These are phyloP conservation scores for Neolamprologus cancellatus DNA, from an alignment of 2,113 vertebrate species.

Conservation along the genomic window DNA sequence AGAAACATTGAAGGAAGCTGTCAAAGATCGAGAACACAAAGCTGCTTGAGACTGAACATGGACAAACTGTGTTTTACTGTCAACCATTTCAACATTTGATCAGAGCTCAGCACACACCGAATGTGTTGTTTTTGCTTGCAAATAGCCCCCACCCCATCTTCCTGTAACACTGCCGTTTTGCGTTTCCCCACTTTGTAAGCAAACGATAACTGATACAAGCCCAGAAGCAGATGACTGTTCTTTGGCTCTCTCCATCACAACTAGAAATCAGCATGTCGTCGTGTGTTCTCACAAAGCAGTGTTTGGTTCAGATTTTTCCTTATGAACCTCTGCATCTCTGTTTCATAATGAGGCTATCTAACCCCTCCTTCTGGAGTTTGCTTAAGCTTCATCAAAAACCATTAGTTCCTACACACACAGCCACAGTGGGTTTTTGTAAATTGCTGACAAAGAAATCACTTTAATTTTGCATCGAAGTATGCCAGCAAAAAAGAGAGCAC, in stretches of 20 bases:
- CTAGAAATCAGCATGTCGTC: conserved; percentile 3
- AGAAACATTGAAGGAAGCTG: background rate
- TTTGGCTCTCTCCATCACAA: background rate
- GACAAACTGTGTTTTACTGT: background rate
- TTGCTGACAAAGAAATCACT: conserved; percentile 49
- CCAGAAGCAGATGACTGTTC: background rate
- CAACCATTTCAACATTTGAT: background rate
- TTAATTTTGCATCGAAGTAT: conserved; percentile 31
- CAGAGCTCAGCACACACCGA: background rate
- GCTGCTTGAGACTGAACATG: background rate
- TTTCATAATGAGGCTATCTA: conserved; percentile 35
- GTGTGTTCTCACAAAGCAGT: background rate
- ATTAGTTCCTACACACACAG: background rate
- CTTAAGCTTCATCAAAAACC: conserved; percentile 15
- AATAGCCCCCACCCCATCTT: background rate
- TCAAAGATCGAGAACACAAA: background rate
- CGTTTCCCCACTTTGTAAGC: conserved; percentile 15
- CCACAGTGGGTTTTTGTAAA: conserved; percentile 29
- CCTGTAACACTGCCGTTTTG: background rate
- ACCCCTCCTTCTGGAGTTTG: conserved; percentile 8
- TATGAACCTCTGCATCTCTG: background rate
- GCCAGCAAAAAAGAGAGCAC: background rate
- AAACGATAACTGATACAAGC: conserved; percentile 2
- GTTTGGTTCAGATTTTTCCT: conserved; percentile 15
- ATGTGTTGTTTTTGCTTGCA: background rate